Evolutionary conservation across 2,113 vertebrate genomes (phyloP).

Genomic region (Sakesphorus luctuosus): DNA sequence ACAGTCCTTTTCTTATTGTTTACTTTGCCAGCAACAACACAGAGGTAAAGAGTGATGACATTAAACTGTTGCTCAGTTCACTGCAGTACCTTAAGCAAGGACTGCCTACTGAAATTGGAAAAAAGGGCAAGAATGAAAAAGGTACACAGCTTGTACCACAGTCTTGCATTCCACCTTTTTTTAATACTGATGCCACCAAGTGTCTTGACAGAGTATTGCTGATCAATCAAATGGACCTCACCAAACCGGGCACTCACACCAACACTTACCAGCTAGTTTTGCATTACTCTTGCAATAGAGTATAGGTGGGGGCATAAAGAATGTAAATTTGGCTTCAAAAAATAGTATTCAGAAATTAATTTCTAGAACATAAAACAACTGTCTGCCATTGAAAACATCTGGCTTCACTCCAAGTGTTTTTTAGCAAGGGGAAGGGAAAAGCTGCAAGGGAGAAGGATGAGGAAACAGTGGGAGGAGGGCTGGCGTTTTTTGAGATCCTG

Average conservation of each 20-base stretch:
- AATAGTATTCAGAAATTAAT: background rate
- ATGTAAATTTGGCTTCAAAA: background rate
- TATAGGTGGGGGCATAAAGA: background rate
- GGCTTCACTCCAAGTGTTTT: background rate
- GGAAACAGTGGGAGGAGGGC: fast-evolving
- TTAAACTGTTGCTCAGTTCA: background rate
- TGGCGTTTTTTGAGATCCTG: background rate
- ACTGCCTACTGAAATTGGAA: background rate
- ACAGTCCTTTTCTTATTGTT: background rate
- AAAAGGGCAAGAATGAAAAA: background rate
- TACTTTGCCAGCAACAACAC: background rate
- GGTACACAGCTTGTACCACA: fast-evolving
- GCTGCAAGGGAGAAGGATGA: background rate
- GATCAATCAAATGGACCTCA: background rate
- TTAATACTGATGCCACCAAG: slow-evolving; percentile 64
- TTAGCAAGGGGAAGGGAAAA: background rate
- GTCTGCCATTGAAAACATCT: background rate
- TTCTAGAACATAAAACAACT: background rate
- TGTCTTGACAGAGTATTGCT: slow-evolving; percentile 44
- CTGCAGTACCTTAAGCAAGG: background rate
- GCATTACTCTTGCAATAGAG: background rate
- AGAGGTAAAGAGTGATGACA: background rate
- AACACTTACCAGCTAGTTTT: background rate
- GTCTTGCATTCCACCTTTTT: background rate
- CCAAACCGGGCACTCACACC: background rate